phyloP scores from a whole-genome alignment of 1,140 invertebrate genomes.

The Harpegnathos saltator region DNA sequence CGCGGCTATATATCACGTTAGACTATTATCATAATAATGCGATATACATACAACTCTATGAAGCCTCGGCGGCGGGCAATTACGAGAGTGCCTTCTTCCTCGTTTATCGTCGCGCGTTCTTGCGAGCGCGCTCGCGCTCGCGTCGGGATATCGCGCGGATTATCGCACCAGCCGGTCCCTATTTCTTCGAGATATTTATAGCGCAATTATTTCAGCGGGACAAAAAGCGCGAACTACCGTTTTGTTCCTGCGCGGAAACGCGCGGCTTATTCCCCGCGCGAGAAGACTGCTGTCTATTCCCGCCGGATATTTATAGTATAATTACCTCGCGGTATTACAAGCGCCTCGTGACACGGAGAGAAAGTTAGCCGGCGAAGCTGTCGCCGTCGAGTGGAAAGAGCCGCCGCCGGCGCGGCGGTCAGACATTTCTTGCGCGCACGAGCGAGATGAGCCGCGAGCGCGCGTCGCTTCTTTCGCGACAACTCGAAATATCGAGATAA shows the following conservation, averaged over 20 bases:
- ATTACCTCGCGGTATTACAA: slow-evolving; percentile 13
- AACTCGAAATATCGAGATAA: slow-evolving; percentile 33
- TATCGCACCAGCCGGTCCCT: neutral
- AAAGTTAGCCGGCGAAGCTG: slow-evolving; percentile 18
- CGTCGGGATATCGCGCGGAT: neutral
- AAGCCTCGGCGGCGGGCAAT: neutral
- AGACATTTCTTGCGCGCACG: neutral
- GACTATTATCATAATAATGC: neutral
- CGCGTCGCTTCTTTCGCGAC: slow-evolving; percentile 1
- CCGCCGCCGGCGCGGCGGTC: neutral
- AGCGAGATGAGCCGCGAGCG: slow-evolving; percentile 17
- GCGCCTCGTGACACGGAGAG: neutral
- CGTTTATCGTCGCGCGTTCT: neutral
- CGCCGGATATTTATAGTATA: slow-evolving; percentile 21
- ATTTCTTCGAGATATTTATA: slow-evolving; percentile 6
- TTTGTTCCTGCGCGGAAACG: neutral
- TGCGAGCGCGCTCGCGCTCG: neutral
- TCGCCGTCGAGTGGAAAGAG: slow-evolving; percentile 15
- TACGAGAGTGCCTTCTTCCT: neutral
- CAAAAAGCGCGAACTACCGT: neutral
- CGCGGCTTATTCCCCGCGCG: neutral
- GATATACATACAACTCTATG: neutral
- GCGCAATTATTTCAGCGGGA: slow-evolving; percentile 2
- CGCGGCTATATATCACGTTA: neutral
- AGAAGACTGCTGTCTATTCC: neutral